Evolutionary conservation across 2,113 vertebrate species (phyloP), one percentile per base, ranked within the genome.

Genomic region (Corythornis madagascariensis): DNA sequence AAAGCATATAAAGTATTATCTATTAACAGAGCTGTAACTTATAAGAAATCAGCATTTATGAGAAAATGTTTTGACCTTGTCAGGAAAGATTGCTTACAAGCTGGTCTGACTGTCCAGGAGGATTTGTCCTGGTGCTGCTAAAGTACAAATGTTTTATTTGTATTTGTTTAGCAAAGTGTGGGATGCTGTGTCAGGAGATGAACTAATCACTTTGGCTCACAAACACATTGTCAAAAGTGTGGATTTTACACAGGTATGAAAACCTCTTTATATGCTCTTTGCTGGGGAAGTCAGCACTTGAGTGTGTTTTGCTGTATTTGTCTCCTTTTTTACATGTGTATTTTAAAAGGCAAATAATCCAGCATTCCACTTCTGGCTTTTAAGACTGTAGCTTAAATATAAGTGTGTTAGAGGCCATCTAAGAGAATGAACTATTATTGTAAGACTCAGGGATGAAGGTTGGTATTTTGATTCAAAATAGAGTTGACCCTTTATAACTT

Each of bases 141-240:
- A 81, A 79, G 65, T 22, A 19, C 2, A 31, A 50, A n/a, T 92
- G 10, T 91, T 93, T 89, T 69, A 40, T 95, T 97, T 95, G 64
- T 88, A 10, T 38, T 38, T 20, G 73, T 98, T 92, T 97, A 99
- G 99, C 88, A 99, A 99, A 98, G 99, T 99, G 89, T 99, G 99
- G 99, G 99, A 99, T 92, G 99, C 99, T 64, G 98, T 99, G 91
- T 99, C 99, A 40, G 99, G 99, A 33, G 99, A 99, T 79, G 99
- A 99, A 94, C 94, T 99, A 60, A 98, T 99, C 89, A 98, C 99
- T 13, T 93, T 99, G 98, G 99, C 99, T 70, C 99, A 99, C 97
- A 99, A 99, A 94, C 99, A 99, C 97, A 99, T 99, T 74, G 99
- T 99, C 91, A 99, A 99, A 97, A 98, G 98, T 13, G 99, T 99